A percentile compares a stretch with the other conserved stretches of the same genome.
These are phyloP conservation scores for Apis laboriosa DNA, from an alignment of 1,140 invertebrate species.

Conservation along the genomic window DNA sequence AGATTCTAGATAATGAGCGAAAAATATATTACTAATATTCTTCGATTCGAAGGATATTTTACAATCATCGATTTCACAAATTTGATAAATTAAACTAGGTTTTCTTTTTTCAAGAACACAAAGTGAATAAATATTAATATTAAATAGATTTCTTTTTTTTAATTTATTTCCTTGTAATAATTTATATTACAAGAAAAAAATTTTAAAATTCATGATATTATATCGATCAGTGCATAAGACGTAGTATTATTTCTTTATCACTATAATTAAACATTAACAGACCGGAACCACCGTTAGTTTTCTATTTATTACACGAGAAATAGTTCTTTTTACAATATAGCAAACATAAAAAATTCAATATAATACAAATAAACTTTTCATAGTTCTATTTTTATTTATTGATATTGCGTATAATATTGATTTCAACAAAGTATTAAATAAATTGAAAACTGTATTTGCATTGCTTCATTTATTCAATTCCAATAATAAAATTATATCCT, in stretches of 20 bases:
- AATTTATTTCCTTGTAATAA: no score
- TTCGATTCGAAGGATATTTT: neutral
- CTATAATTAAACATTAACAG: conserved; percentile 28
- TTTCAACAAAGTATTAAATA: neutral
- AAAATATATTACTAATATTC: no score
- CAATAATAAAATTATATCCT: neutral
- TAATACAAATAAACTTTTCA: neutral
- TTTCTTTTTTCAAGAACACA: neutral
- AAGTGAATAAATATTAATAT: neutral
- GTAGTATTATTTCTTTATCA: neutral
- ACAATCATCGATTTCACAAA: neutral
- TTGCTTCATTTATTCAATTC: neutral
- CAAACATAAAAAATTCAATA: neutral
- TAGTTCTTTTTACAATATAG: neutral
- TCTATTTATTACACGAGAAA: neutral
- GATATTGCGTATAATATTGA: neutral
- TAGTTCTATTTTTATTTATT: neutral
- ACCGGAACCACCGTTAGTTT: conserved; percentile 49
- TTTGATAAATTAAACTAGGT: neutral
- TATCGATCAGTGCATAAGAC: neutral
- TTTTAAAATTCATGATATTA: neutral
- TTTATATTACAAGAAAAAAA: neutral
- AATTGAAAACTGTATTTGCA: neutral
- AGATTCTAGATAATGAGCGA: neutral
- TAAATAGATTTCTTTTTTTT: neutral